A percentile compares a stretch with the other conserved stretches of the same genome.
Evolutionary conservation across 1,140 invertebrate genomes (phyloP).

Genomic region (Pseudomyrmex concolor): DNA sequence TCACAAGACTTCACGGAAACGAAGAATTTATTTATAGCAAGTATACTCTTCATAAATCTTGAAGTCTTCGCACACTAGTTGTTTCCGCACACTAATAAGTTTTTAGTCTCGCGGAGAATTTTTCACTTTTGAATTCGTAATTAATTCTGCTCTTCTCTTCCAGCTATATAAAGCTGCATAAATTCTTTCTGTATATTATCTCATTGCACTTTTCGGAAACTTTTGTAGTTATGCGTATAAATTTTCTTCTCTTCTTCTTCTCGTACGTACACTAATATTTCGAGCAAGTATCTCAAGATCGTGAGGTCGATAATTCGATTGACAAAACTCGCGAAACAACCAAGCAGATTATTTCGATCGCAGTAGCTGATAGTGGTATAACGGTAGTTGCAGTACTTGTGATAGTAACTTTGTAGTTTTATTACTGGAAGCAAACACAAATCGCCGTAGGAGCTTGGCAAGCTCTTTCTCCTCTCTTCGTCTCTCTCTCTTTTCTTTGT

Average conservation of each 20-base stretch:
- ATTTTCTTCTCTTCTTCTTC: too few species aligned
- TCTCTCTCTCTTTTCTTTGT: constrained; percentile 13
- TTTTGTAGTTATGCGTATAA: neutral
- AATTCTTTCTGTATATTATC: neutral
- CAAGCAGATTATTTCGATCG: constrained; percentile 52
- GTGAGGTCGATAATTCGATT: neutral
- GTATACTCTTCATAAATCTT: constrained; percentile 21
- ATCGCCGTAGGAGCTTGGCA: constrained; percentile 54
- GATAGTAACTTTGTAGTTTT: constrained; percentile 52
- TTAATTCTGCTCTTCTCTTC: too few species aligned
- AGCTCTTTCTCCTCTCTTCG: constrained; percentile 28
- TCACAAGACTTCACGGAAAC: constrained; percentile 13
- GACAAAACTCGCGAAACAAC: constrained; percentile 5
- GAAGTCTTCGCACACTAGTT: neutral
- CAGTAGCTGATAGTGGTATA: constrained; percentile 14
- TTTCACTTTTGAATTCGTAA: neutral
- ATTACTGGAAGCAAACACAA: constrained; percentile 46
- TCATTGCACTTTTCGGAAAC: neutral
- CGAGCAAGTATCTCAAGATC: neutral
- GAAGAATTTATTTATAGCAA: neutral
- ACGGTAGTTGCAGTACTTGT: constrained; percentile 7
- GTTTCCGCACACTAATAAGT: constrained; percentile 17
- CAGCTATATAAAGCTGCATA: neutral
- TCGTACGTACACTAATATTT: neutral
- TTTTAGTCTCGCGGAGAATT: neutral